A percentile compares a stretch with the other conserved stretches of the same genome.
These are phyloP conservation scores for Craterocephalus amniculus DNA, from an alignment of 2,797 vertebrate genomes.

Conservation along the genomic window DNA sequence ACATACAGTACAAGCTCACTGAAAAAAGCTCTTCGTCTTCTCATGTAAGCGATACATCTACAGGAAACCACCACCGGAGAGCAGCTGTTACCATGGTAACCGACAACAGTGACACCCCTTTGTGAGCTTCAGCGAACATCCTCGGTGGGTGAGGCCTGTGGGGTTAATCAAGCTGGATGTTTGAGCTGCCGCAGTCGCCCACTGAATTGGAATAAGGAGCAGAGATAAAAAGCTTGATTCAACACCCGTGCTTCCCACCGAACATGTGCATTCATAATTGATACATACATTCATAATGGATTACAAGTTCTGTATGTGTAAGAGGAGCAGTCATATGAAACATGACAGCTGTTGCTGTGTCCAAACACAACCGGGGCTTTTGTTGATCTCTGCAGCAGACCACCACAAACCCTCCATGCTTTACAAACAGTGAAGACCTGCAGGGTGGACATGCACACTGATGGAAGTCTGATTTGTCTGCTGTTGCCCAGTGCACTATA, in stretches of 20 bases:
- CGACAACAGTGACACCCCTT: not conserved
- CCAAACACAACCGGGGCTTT: conserved; percentile 13
- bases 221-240: conserved; percentile 43
- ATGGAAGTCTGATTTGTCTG: conserved; percentile 28
- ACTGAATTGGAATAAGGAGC: conserved; percentile 22
- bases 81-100: conserved; percentile 50
- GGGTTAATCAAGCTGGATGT: conserved; percentile 41
- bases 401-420: conserved; percentile 9
- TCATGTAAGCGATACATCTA: not conserved
- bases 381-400: conserved; percentile 29
- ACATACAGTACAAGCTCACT: too few species aligned
- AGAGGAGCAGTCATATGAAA: conserved; percentile 2
- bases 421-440: conserved; percentile 16
- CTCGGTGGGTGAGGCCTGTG: conserved; percentile 7
- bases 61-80: not conserved
- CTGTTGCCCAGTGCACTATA: conserved; percentile 14
- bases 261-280: conserved; percentile 53
- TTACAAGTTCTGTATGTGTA: conserved; percentile 36
- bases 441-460: conserved; percentile 4
- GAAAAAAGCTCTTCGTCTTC: not conserved
- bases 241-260: conserved; percentile 25
- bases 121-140: conserved; percentile 3
- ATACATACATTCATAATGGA: conserved; percentile 55
- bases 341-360: conserved; percentile 12
- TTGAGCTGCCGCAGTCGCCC: conserved; percentile 12